Conservation (phyloP, 2,797 vertebrate genomes). For the Tenualosa ilisha region DNA sequence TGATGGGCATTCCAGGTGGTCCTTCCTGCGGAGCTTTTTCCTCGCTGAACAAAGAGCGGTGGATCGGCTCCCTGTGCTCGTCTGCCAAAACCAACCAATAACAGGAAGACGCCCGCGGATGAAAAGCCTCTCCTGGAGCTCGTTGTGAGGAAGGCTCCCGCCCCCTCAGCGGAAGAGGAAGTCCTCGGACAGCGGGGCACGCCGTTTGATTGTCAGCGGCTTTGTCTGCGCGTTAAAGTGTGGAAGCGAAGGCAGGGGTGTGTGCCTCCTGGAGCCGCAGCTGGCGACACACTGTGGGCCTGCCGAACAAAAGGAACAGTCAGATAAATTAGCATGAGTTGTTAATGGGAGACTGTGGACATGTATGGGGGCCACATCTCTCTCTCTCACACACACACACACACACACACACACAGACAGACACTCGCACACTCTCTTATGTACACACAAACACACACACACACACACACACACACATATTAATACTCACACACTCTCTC, state of each 20-base stretch:
- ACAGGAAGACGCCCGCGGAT: constrained; percentile 13
- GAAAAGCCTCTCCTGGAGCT: constrained; percentile 21
- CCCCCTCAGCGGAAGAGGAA: constrained; percentile 19
- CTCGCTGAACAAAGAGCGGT: not conserved
- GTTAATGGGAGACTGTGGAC: not conserved
- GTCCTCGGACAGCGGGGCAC: not conserved
- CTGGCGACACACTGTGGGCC: not conserved
- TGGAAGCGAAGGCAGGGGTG: constrained; percentile 2
- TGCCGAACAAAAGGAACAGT: not conserved
- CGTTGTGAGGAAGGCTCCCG: not conserved
- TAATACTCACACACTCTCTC: no score
- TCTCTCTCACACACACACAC: not conserved
- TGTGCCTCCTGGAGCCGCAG: not conserved
- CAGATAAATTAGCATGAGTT: constrained; percentile 17
- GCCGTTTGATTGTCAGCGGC: constrained; percentile 14
- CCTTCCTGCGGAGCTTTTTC: constrained; percentile 2
- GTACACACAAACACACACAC: no score
- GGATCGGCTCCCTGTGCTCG: not conserved
- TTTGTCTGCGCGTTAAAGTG: constrained; percentile 18
- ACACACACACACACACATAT: no score
- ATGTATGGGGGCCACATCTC: not conserved
- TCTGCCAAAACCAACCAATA: constrained; percentile 23
- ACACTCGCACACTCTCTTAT: not conserved
- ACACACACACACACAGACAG: no score
- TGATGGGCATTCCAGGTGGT: constrained; percentile 20